Conservation (phyloP, 64 coral and sea anemone genomes). For the Exaiptasia diaphana region DNA sequence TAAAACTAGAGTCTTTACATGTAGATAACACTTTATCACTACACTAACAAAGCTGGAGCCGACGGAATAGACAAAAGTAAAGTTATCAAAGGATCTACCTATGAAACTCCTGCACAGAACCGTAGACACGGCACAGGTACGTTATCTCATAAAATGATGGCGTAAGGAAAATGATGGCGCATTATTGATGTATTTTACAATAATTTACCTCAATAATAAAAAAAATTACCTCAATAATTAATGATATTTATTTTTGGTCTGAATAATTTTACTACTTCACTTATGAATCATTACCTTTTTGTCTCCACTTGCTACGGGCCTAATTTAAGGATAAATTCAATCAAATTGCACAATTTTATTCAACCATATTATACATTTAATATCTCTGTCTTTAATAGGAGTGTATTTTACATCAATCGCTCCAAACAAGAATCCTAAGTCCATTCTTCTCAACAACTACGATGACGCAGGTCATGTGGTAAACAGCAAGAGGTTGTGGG, state of each 20-base stretch:
- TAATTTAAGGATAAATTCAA: neutral
- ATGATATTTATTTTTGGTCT: neutral
- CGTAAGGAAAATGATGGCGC: neutral
- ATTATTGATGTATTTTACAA: neutral
- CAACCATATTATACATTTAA: neutral
- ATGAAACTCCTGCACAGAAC: neutral
- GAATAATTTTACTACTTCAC: neutral
- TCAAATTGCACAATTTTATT: too few relatives aligned
- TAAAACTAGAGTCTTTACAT: too few relatives aligned
- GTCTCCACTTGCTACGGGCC: neutral
- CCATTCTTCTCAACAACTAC: neutral
- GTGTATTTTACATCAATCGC: neutral
- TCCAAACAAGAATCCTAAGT: neutral
- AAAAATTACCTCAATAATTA: neutral
- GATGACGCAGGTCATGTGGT: neutral
- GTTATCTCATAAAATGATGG: neutral
- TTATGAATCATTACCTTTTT: neutral
- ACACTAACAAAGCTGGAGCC: neutral
- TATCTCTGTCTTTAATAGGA: neutral
- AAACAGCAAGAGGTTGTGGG: neutral
- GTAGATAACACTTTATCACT: conserved; percentile 19
- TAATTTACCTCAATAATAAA: neutral
- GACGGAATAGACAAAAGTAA: neutral
- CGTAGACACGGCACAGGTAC: too few relatives aligned
- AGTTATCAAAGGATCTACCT: neutral